Evolutionary conservation across 2,113 vertebrate species (phyloP).

Genomic region (Poecile atricapillus): DNA sequence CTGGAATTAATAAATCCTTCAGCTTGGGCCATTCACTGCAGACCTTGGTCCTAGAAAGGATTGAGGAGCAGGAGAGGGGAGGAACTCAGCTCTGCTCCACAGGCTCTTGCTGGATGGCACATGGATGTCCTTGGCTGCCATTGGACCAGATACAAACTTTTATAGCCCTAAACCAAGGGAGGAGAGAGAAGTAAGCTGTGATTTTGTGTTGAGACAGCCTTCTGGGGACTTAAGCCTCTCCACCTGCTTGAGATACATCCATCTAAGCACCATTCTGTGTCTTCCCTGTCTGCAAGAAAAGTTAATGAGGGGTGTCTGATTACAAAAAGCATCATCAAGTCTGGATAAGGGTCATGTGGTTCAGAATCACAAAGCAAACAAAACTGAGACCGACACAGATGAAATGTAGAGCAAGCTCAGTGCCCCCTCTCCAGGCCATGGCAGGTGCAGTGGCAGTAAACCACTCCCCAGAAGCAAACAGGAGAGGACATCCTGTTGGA

Average conservation of each 20-base stretch:
- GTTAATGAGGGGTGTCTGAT: neutral
- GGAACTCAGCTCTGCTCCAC: neutral
- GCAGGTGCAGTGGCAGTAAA: neutral
- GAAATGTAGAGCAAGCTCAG: neutral
- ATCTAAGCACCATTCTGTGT: neutral
- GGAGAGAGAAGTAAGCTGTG: neutral
- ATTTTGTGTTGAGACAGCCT: neutral
- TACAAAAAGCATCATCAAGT: neutral
- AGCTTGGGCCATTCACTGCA: neutral
- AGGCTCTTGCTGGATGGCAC: neutral
- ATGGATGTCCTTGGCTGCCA: neutral
- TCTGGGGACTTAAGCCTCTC: neutral
- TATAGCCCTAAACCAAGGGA: neutral
- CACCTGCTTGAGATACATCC: neutral
- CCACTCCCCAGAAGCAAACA: conserved; percentile 3
- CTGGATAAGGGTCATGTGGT: neutral
- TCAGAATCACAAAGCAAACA: neutral
- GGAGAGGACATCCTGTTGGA: neutral
- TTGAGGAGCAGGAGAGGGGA: neutral
- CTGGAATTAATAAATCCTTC: neutral
- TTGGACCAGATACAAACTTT: neutral
- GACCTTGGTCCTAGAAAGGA: neutral
- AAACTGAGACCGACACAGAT: neutral
- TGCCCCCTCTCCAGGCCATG: neutral
- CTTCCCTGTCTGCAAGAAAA: neutral